A percentile compares a stretch with the other conserved stretches of the same genome.
Evolutionary conservation across 2,888 invertebrate species (phyloP).

Genomic region (Balanococcus diminutus): DNA sequence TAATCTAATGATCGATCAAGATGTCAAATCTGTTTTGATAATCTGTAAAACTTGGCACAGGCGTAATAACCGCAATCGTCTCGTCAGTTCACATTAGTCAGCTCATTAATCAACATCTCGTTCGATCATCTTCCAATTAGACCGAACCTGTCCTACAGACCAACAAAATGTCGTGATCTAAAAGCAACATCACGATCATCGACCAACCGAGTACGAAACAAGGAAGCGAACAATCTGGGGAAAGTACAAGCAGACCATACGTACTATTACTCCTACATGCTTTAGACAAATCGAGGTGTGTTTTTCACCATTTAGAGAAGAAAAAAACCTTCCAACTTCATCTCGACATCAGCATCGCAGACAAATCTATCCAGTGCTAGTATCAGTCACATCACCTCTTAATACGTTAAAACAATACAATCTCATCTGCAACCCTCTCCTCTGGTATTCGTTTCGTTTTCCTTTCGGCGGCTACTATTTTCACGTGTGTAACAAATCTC

Average conservation of each 20-base stretch:
- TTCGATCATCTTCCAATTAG: neutral
- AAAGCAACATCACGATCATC: neutral
- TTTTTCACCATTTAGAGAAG: neutral
- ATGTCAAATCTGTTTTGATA: no score
- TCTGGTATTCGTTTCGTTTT: neutral
- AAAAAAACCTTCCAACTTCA: neutral
- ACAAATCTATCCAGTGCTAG: neutral
- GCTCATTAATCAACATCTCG: neutral
- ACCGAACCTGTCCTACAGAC: neutral
- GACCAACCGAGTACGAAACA: neutral
- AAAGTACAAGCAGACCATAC: neutral
- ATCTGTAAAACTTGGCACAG: no score
- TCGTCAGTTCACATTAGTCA: neutral
- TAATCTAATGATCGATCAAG: no score
- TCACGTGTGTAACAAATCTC: neutral
- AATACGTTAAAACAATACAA: neutral
- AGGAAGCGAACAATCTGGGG: constrained; percentile 6
- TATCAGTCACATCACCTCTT: neutral
- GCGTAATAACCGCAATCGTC: neutral
- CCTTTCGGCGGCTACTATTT: neutral
- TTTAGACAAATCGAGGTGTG: neutral
- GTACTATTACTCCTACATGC: no score
- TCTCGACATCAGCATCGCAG: neutral
- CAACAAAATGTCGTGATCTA: constrained; percentile 10
- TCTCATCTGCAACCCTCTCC: neutral